A percentile compares a stretch with the other conserved stretches of the same genome.
Conservation (phyloP, 2,888 invertebrate genomes). For the Thereva unica region DNA sequence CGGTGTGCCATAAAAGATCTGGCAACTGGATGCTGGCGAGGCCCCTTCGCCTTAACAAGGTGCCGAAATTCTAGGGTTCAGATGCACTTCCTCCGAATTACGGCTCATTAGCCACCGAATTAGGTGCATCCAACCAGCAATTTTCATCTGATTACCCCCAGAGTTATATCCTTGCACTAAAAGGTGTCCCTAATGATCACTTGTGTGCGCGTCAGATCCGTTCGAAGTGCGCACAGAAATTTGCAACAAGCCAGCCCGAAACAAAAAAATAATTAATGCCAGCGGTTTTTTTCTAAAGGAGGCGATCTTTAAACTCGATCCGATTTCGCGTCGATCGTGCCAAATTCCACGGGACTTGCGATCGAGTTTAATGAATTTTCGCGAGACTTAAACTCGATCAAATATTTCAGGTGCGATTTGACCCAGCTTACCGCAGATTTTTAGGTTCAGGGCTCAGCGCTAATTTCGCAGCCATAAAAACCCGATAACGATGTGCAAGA, state of each 20-base stretch:
- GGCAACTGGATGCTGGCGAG: slow-evolving; percentile 6
- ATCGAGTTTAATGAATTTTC: too few relatives aligned
- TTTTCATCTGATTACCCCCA: slow-evolving; percentile 33
- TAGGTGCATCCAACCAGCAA: slow-evolving; percentile 35
- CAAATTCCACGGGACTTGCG: too few relatives aligned
- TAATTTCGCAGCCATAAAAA: too few relatives aligned
- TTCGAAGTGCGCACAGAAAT: not conserved
- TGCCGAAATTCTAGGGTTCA: slow-evolving; percentile 36
- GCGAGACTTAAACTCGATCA: too few relatives aligned
- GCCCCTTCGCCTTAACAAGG: slow-evolving; percentile 24
- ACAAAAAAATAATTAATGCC: not conserved
- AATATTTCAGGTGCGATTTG: too few relatives aligned
- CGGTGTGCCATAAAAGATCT: not conserved
- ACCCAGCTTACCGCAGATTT: too few relatives aligned
- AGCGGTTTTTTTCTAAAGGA: not conserved
- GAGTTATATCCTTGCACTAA: slow-evolving; percentile 34
- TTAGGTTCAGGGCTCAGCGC: too few relatives aligned
- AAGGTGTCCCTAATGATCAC: slow-evolving; percentile 36
- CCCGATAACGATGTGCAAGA: too few relatives aligned
- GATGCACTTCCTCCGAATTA: slow-evolving; percentile 32
- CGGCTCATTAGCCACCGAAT: slow-evolving; percentile 34
- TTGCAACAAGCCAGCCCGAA: not conserved
- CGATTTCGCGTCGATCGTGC: too few relatives aligned
- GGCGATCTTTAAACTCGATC: too few relatives aligned
- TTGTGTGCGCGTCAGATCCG: slow-evolving; percentile 19